Percentiles rank a stretch among this genome's conserved stretches.
These are phyloP conservation scores for Lithophane socia DNA, from an alignment of 2,888 invertebrate species.

Conservation along the genomic window DNA sequence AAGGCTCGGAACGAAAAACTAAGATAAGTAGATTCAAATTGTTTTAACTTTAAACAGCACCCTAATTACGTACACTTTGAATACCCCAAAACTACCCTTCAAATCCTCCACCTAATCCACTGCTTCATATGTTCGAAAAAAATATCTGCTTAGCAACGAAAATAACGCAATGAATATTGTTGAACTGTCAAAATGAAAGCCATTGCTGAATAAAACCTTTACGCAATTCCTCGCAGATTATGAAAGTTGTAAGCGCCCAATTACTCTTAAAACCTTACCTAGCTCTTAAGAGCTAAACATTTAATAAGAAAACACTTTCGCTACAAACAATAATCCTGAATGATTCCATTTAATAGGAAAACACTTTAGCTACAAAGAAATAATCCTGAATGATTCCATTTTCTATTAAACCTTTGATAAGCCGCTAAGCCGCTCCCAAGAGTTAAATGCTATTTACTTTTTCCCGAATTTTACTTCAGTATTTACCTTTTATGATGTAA, in stretches of 20 bases:
- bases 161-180: no score
- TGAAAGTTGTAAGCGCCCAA: not conserved
- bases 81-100: no score
- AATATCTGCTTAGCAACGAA: no score
- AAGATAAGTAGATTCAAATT: not conserved
- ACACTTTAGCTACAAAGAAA: not conserved
- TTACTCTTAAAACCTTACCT: not conserved
- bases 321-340: no score
- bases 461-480: slow-evolving; percentile 37
- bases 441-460: slow-evolving; percentile 44
- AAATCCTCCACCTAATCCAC: no score
- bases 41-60: not conserved
- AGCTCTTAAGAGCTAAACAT: slow-evolving; percentile 19
- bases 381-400: slow-evolving; percentile 45
- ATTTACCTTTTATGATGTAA: slow-evolving; percentile 34
- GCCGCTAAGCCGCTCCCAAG: slow-evolving; percentile 29
- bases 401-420: slow-evolving; percentile 43
- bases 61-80: no score
- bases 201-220: no score
- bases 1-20: not conserved
- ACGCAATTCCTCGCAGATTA: not conserved
- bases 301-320: slow-evolving; percentile 28
- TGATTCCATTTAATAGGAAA: slow-evolving; percentile 32
- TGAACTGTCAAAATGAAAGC: no score
- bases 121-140: no score